These are phyloP conservation scores for Arenaria interpres DNA, from an alignment of 2,113 vertebrate species.

Conservation along the genomic window DNA sequence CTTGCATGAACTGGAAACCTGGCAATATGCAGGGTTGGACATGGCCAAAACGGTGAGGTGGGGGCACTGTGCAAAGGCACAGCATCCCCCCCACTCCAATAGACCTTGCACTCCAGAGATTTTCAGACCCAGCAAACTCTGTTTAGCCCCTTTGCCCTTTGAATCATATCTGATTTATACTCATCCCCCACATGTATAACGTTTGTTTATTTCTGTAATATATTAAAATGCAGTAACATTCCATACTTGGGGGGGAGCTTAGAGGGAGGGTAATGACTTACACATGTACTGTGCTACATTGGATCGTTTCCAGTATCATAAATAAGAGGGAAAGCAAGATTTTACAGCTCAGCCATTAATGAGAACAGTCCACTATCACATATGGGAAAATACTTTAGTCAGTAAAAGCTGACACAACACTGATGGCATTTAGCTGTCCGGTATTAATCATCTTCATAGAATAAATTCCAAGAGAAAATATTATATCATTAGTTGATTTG, in stretches of 20 bases:
- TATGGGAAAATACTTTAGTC: conserved; percentile 45
- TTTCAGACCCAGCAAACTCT: not conserved
- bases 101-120: not conserved
- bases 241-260: conserved; percentile 29
- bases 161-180: conserved; percentile 42
- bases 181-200: not conserved
- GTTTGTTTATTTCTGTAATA: conserved; percentile 64
- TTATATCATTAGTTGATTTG: conserved; percentile 19
- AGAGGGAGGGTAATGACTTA: conserved; percentile 55
- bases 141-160: not conserved
- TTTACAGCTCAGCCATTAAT: conserved; percentile 42
- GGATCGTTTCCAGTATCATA: conserved; percentile 55
- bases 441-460: conserved; percentile 30
- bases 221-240: conserved; percentile 61
- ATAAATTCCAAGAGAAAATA: conserved; percentile 34
- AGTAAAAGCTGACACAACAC: conserved; percentile 23
- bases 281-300: conserved; percentile 32
- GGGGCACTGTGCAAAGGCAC: not conserved
- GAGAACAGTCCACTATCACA: conserved; percentile 42
- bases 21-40: not conserved
- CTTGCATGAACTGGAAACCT: not conserved
- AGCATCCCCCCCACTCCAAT: not conserved
- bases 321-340: conserved; percentile 43
- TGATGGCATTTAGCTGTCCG: conserved; percentile 20
- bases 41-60: not conserved